Evolutionary conservation across 2,797 vertebrate species (phyloP), one percentile per base, ranked within the genome.

Genomic region (Danio choprae): DNA sequence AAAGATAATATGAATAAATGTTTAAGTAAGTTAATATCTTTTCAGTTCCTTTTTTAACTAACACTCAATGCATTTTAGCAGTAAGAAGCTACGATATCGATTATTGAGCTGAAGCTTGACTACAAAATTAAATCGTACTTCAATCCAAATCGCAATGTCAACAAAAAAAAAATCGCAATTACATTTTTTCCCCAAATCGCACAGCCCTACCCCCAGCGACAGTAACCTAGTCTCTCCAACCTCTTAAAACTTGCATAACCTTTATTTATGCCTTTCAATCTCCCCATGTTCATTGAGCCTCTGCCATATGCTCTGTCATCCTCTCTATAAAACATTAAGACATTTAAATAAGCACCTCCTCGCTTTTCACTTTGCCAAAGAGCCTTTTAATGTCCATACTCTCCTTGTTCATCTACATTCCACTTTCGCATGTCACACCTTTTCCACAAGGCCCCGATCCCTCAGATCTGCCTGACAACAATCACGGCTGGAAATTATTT

Each of bases 271-370:
- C 53, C 12, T 7, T 20, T 74, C 44, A 43, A 68, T 50, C 70
- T 36, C 18, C 36, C 80, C 80, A n/a, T 80, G 78, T 77, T 74
- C 82, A 63, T 18, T 10, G 15, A 65, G 18, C 18, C 38, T 48
- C 20, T 74, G 46, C 59, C 68, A 44, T 74, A 36, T 62, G 59
- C 44, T 74, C 50, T 71, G 64, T 73, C 41, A 83, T 53, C 41
- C 38, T 70, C 76, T 70, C 18, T 77, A 82, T 84, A 70, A 74
- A 77, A 84, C 80, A 80, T 82, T 77, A 63, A 80, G 20, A 70
- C 82, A 59, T 43, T 81, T 18, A 80, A 86, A 84, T 67, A 83
- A 86, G 84, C 80, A 82, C 38, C 53, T 50, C 60, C 65, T 69
- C 29, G 41, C 44, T 68, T 84, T 60, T 56, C 83, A 55, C 75